A percentile compares a stretch with the other conserved stretches of the same genome.
Conservation (phyloP, 1,140 invertebrate genomes). For the Scylla paramamosain region DNA sequence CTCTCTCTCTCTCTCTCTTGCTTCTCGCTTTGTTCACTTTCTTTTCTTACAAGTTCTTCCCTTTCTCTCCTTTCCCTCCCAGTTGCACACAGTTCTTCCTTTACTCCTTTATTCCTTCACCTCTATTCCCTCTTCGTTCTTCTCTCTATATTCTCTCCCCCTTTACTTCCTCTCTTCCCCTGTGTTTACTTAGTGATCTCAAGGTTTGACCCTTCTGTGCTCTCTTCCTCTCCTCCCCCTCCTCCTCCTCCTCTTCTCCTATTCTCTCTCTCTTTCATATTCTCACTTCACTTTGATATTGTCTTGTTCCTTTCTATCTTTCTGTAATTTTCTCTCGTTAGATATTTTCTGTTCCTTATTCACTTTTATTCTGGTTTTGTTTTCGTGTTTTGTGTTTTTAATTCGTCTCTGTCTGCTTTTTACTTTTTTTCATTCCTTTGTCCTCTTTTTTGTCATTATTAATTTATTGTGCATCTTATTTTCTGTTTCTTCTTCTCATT, state of each 20-base stretch:
- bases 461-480: no score
- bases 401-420: not conserved
- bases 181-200: no score
- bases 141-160: not conserved
- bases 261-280: not conserved
- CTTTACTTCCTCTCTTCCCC: not conserved
- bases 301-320: not conserved
- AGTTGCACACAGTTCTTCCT: no score
- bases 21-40: not conserved
- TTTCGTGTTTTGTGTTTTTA: not conserved
- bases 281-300: not conserved
- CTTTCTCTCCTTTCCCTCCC: no score
- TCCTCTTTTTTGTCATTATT: no score
- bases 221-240: not conserved
- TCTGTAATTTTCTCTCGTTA: not conserved
- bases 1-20: not conserved
- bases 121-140: not conserved
- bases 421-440: not conserved
- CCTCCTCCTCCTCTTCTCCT: not conserved
- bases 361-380: not conserved
- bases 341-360: no score
- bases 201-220: no score
- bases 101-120: conserved; percentile 9
- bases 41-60: not conserved
- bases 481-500: no score